Conservation (phyloP, 2,888 invertebrate genomes). For the Apamea crenata region DNA sequence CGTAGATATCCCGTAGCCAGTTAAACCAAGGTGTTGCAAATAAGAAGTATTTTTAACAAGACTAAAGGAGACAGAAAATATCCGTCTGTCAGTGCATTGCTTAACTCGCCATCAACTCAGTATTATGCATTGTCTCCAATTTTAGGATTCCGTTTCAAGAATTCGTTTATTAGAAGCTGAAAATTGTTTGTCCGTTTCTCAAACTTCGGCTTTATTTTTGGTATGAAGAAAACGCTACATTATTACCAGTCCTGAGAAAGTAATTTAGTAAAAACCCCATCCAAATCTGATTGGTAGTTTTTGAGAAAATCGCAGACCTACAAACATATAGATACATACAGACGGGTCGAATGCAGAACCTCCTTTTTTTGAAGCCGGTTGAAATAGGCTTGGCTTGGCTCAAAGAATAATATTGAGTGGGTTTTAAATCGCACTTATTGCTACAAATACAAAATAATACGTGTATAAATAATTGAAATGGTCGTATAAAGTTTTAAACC, state of each 20-base stretch:
- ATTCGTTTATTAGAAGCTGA: not conserved
- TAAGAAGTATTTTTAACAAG: conserved; percentile 1
- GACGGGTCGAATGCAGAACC: not conserved
- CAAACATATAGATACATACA: not conserved
- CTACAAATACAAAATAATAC: not conserved
- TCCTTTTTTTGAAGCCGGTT: not conserved
- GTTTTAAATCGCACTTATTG: not conserved
- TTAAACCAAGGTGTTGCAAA: conserved; percentile 2
- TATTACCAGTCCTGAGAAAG: not conserved
- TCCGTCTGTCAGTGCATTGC: conserved; percentile 8
- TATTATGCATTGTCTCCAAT: conserved; percentile 36
- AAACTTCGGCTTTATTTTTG: not conserved
- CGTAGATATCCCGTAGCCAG: not conserved
- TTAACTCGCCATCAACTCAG: conserved; percentile 11
- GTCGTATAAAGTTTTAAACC: conserved; percentile 7
- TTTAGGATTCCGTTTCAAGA: conserved; percentile 35
- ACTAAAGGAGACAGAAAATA: conserved; percentile 17
- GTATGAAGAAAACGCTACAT: not conserved
- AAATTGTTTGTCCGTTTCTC: not conserved
- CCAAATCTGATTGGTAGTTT: not conserved
- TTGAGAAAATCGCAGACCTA: not conserved
- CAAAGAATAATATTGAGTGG: not conserved
- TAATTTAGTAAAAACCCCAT: not conserved
- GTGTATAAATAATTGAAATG: not conserved
- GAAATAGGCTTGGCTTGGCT: not conserved